Evolutionary conservation across 2,888 invertebrate genomes (phyloP).

Genomic region (Eremobia ochroleuca): DNA sequence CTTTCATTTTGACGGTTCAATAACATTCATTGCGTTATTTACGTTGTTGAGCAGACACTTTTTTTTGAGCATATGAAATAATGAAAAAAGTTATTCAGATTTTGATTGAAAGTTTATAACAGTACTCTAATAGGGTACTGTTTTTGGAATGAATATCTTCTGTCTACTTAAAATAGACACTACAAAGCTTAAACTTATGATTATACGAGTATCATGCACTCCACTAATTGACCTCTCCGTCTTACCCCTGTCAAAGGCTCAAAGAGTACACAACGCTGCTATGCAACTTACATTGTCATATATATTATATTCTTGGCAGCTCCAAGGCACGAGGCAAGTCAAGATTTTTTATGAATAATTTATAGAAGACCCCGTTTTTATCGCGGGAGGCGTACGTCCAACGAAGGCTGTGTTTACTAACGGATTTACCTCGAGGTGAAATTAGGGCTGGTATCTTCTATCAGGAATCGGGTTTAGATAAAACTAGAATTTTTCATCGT

Average conservation of each 20-base stretch:
- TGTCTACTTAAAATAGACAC: no score
- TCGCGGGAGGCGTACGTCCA: conserved; percentile 72
- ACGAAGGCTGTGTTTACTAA: conserved; percentile 71
- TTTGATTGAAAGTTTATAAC: background rate
- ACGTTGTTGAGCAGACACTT: background rate
- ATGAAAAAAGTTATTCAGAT: background rate
- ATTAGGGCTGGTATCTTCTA: conserved; percentile 55
- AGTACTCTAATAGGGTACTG: no score
- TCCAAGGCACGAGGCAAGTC: conserved; percentile 69
- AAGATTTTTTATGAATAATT: conserved; percentile 89
- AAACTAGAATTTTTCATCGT: conserved; percentile 45
- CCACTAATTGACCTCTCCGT: background rate
- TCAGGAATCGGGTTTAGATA: conserved; percentile 24
- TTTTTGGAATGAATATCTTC: no score
- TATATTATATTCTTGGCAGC: conserved; percentile 54
- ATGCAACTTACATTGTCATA: conserved; percentile 54
- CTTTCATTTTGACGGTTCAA: background rate
- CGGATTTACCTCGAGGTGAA: conserved; percentile 69
- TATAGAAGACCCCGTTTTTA: conserved; percentile 84
- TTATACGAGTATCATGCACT: background rate
- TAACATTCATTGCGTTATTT: background rate
- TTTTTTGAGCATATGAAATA: background rate
- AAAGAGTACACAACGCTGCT: conserved; percentile 7
- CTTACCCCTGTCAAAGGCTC: conserved; percentile 37
- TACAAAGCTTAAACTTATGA: no score